These are phyloP conservation scores for Molothrus aeneus DNA, from an alignment of 2,797 vertebrate species.

Conservation along the genomic window DNA sequence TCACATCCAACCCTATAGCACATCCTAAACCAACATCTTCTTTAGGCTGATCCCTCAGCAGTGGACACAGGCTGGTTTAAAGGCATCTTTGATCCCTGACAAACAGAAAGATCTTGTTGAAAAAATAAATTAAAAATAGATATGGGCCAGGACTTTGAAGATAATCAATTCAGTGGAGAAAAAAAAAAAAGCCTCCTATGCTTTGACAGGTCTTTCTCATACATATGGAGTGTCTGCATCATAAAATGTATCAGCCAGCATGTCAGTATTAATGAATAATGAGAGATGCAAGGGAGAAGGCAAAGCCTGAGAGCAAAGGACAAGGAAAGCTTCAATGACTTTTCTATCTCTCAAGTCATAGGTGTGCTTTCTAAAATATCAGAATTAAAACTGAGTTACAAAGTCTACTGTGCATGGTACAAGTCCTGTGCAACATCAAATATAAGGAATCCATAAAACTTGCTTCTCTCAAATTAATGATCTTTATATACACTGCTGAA, in stretches of 20 bases:
- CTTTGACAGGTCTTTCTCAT: conserved; percentile 13
- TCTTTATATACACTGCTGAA: neutral
- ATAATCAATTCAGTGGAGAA: neutral
- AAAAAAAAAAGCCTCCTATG: neutral
- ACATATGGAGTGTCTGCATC: neutral
- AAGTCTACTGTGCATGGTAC: neutral
- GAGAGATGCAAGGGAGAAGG: neutral
- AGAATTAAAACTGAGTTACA: conserved; percentile 11
- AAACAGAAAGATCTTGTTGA: neutral
- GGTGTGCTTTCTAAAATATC: neutral
- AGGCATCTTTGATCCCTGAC: neutral
- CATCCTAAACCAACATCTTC: neutral
- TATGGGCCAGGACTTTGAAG: neutral
- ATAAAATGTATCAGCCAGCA: conserved; percentile 8
- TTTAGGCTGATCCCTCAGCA: neutral
- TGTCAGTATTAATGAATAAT: neutral
- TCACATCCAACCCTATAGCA: neutral
- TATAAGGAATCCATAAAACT: neutral
- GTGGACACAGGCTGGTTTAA: neutral
- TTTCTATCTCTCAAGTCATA: conserved; percentile 1
- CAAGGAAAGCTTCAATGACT: neutral
- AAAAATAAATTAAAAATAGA: neutral
- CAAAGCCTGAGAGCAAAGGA: neutral
- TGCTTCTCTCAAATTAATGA: neutral
- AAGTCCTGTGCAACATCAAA: neutral